Evolutionary conservation across 2,797 vertebrate species (phyloP).

Genomic region (Takifugu rubripes): DNA sequence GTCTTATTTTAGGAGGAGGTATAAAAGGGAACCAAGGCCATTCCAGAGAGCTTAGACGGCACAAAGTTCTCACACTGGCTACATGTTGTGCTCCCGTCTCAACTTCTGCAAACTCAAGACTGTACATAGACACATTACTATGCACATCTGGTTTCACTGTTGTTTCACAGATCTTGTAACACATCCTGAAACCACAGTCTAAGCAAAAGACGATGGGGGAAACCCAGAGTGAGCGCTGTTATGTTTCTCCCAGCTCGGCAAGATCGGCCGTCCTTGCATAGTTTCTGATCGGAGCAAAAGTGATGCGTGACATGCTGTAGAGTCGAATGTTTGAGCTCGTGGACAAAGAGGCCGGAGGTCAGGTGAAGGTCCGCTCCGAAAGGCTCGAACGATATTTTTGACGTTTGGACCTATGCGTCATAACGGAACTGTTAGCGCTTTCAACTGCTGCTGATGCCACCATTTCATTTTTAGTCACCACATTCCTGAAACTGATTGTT

Average conservation of each 20-base stretch:
- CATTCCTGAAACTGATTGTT: constrained; percentile 58
- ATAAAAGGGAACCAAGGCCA: constrained; percentile 78
- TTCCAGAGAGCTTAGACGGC: constrained; percentile 59
- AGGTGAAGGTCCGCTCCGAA: neutral
- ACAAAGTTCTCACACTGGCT: constrained; percentile 55
- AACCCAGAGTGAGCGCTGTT: constrained; percentile 50
- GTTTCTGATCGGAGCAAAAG: constrained; percentile 36
- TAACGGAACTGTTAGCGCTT: constrained; percentile 9
- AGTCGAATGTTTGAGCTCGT: constrained; percentile 26
- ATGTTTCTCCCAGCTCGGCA: constrained; percentile 37
- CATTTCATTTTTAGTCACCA: constrained; percentile 41
- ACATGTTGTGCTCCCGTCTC: constrained; percentile 34
- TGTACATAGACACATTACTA: constrained; percentile 60
- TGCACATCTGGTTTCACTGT: constrained; percentile 75
- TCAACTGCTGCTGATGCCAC: constrained; percentile 30
- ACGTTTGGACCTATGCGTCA: constrained; percentile 19
- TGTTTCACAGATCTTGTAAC: constrained; percentile 69
- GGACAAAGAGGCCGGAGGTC: constrained; percentile 23
- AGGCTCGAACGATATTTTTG: constrained; percentile 18
- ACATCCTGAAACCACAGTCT: constrained; percentile 70
- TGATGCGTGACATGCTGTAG: constrained; percentile 27
- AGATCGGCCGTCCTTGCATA: constrained; percentile 9
- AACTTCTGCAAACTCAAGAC: constrained; percentile 63
- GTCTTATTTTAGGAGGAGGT: constrained; percentile 91
- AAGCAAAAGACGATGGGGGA: constrained; percentile 68